Percentiles rank a stretch among this genome's conserved stretches.
Evolutionary conservation across 2,888 invertebrate genomes (phyloP).

Genomic region (Leuctra nigra): DNA sequence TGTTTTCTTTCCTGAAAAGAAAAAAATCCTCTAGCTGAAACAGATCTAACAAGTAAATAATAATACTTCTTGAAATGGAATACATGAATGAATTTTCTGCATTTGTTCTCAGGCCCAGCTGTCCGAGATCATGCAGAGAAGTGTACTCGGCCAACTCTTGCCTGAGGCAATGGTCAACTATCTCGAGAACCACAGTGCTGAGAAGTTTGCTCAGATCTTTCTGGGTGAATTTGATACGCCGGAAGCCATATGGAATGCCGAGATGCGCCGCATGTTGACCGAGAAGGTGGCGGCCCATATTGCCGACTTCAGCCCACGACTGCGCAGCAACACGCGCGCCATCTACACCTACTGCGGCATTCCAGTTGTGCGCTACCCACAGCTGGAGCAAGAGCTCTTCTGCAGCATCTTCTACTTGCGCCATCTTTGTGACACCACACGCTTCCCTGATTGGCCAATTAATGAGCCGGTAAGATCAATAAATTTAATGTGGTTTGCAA

Average conservation of each 20-base stretch:
- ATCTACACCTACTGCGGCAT: constrained; percentile 94
- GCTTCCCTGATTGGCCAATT: constrained; percentile 97
- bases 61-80: too few relatives aligned
- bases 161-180: constrained; percentile 99
- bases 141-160: constrained; percentile 85
- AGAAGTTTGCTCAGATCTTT: constrained; percentile 96
- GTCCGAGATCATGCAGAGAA: constrained; percentile 84
- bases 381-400: constrained; percentile 92
- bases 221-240: constrained; percentile 99
- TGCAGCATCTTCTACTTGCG: constrained; percentile 97
- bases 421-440: constrained; percentile 81
- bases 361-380: constrained; percentile 88
- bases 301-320: constrained; percentile 92
- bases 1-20: too few relatives aligned
- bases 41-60: too few relatives aligned
- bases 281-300: constrained; percentile 97
- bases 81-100: too few relatives aligned
- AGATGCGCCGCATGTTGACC: constrained; percentile 94
- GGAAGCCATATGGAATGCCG: constrained; percentile 97
- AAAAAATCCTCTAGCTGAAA: too few relatives aligned
- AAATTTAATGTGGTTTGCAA: neutral
- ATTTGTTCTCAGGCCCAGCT: constrained; percentile 37
- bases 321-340: constrained; percentile 91
- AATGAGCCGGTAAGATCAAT: constrained; percentile 69
- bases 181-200: constrained; percentile 95